Conservation (phyloP, 53 echinoderm and acorn worm genomes). For the Paelopatides confundens region DNA sequence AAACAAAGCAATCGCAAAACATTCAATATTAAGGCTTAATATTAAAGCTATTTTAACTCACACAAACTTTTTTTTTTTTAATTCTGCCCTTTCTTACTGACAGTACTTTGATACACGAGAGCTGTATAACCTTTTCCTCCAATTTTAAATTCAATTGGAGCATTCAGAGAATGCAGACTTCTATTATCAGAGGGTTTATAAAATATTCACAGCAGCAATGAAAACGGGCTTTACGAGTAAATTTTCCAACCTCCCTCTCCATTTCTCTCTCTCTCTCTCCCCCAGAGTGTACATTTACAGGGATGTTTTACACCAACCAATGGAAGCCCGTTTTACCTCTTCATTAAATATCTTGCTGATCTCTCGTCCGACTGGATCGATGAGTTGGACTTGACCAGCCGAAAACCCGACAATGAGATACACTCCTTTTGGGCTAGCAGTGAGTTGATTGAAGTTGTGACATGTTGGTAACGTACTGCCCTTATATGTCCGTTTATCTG, state of each 20-base stretch:
- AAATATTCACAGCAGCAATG: neutral
- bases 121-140: too few species aligned
- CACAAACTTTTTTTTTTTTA: too few species aligned
- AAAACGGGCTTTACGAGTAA: neutral
- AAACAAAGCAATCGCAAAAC: too few species aligned
- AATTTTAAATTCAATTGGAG: neutral
- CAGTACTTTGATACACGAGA: too few species aligned
- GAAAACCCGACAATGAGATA: conserved; percentile 94
- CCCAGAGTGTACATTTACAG: neutral
- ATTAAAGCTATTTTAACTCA: too few species aligned
- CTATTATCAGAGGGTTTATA: too few species aligned
- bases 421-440: conserved; percentile 91
- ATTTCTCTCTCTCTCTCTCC: neutral
- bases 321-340: conserved; percentile 66
- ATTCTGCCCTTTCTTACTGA: too few species aligned
- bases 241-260: neutral
- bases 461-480: conserved; percentile 96
- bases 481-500: conserved; percentile 95
- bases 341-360: conserved; percentile 97
- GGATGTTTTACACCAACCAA: neutral
- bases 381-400: conserved; percentile 98
- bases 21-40: too few species aligned
- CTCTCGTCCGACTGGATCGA: conserved; percentile 93
- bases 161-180: too few species aligned
- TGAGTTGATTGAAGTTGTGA: conserved; percentile 97